Percentiles rank a stretch among this genome's conserved stretches.
Conservation (phyloP, 2,888 invertebrate species). For the Nomada flava region DNA sequence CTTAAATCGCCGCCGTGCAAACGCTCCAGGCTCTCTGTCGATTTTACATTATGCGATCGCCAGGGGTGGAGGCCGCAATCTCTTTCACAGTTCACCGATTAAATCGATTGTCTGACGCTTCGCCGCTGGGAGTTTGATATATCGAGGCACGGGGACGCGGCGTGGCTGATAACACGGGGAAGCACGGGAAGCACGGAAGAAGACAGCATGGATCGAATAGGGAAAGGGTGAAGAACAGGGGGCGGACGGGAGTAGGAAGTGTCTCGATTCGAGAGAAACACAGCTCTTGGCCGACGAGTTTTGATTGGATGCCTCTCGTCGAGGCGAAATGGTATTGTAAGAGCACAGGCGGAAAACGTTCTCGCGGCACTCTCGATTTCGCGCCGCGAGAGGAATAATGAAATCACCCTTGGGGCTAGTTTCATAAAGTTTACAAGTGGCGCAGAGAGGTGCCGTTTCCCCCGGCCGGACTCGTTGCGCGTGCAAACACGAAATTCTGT, state of each 20-base stretch:
- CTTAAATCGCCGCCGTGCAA: slow-evolving; percentile 42
- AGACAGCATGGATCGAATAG: neutral
- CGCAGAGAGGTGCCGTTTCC: neutral
- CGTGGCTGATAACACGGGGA: too few species aligned
- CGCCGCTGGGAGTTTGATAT: slow-evolving; percentile 70
- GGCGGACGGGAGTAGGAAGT: slow-evolving; percentile 36
- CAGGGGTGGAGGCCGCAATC: slow-evolving; percentile 66
- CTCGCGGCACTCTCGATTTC: slow-evolving; percentile 57
- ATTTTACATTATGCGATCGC: slow-evolving; percentile 67
- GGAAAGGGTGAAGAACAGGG: neutral
- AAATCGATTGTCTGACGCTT: slow-evolving; percentile 76
- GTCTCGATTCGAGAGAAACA: slow-evolving; percentile 51
- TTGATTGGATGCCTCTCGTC: slow-evolving; percentile 54
- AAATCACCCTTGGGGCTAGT: slow-evolving; percentile 65
- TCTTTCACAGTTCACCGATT: slow-evolving; percentile 76
- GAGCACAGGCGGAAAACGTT: slow-evolving; percentile 42
- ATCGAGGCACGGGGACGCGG: slow-evolving; percentile 47
- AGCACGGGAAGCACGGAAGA: neutral
- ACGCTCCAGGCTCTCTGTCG: slow-evolving; percentile 41
- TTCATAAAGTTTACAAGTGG: slow-evolving; percentile 63
- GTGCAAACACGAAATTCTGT: slow-evolving; percentile 59
- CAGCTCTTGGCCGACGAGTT: slow-evolving; percentile 43
- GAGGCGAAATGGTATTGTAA: slow-evolving; percentile 20
- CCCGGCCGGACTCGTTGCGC: slow-evolving; percentile 8
- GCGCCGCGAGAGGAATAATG: slow-evolving; percentile 58